A percentile compares a stretch with the other conserved stretches of the same genome.
Evolutionary conservation across 2,797 vertebrate species (phyloP).

Genomic region (Hylomyscus alleni): DNA sequence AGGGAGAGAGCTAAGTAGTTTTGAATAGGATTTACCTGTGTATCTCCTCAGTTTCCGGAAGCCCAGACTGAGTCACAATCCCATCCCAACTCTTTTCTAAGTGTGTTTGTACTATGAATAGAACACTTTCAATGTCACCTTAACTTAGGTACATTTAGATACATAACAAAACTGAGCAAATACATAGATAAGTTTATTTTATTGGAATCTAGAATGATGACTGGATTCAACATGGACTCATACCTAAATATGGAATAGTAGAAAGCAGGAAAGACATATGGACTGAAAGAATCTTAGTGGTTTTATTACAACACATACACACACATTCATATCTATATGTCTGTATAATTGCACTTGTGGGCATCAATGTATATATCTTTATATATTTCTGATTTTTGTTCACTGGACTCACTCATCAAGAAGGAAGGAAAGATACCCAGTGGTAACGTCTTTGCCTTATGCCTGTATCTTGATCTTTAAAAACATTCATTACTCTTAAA

Average conservation of each 20-base stretch:
- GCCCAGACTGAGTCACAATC: not conserved
- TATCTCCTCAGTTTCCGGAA: not conserved
- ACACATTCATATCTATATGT: not conserved
- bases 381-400: constrained; percentile 50
- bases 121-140: not conserved
- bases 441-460: not conserved
- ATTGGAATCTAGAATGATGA: not conserved
- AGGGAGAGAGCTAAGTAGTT: not conserved
- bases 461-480: not conserved
- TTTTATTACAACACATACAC: not conserved
- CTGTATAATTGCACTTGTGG: not conserved
- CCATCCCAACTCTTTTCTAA: not conserved
- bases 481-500: not conserved
- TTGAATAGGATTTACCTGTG: not conserved
- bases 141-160: not conserved
- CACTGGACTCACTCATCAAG: not conserved
- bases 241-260: not conserved
- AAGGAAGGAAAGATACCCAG: not conserved
- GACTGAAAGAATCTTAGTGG: not conserved
- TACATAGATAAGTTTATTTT: not conserved
- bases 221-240: not conserved
- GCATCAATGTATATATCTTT: not conserved
- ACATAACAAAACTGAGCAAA: not conserved
- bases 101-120: not conserved
- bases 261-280: not conserved